Evolutionary conservation across 2,797 vertebrate species (phyloP).

Genomic region (Sparus aurata): DNA sequence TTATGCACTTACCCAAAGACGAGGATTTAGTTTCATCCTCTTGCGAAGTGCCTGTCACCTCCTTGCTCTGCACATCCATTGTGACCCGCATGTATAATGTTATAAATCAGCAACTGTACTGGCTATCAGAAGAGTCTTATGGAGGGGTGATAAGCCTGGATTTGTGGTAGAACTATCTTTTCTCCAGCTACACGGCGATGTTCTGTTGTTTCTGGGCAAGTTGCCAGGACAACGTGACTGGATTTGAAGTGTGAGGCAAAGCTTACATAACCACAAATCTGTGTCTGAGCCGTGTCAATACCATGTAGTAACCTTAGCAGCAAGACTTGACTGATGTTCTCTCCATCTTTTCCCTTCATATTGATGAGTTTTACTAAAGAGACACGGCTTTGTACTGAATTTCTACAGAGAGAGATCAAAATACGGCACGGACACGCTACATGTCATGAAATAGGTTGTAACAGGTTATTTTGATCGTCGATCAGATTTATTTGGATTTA

Average conservation of each 20-base stretch:
- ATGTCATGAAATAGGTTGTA: not conserved
- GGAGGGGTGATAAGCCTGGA: constrained; percentile 59
- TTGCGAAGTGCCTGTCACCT: not conserved
- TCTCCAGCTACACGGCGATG: constrained; percentile 32
- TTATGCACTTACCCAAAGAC: not conserved
- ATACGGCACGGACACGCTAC: not conserved
- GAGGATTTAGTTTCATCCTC: constrained; percentile 8
- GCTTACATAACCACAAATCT: constrained; percentile 64
- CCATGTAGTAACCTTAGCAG: constrained; percentile 29
- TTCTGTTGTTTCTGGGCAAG: constrained; percentile 69
- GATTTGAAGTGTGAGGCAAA: constrained; percentile 50
- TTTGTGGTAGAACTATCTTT: constrained; percentile 64
- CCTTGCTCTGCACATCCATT: constrained; percentile 18
- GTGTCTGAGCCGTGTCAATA: constrained; percentile 56
- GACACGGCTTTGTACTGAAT: not conserved
- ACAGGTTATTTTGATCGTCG: not conserved
- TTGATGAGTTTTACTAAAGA: constrained; percentile 11
- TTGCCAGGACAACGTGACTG: constrained; percentile 65
- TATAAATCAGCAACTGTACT: constrained; percentile 47
- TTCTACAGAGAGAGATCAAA: constrained; percentile 5
- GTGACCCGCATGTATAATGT: constrained; percentile 20
- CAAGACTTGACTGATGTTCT: constrained; percentile 9
- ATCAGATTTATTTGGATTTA: not conserved
- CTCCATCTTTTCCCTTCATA: constrained; percentile 14
- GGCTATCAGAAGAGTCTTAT: constrained; percentile 50